These are phyloP conservation scores for Percopsis transmontana DNA, from an alignment of 2,113 vertebrate species.

Conservation along the genomic window DNA sequence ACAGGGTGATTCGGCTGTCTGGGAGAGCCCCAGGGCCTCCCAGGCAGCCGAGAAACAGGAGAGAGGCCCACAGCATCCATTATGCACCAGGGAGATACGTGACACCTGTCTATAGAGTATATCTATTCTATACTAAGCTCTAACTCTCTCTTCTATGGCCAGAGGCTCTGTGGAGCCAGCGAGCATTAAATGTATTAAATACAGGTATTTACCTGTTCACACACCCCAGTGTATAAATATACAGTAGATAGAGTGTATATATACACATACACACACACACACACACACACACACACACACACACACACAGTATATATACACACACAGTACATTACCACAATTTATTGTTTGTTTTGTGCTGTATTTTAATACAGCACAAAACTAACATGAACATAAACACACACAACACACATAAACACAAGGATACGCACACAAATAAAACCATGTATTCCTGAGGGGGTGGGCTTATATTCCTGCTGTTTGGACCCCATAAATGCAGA, in stretches of 20 bases:
- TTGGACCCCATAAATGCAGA: slow-evolving; percentile 56
- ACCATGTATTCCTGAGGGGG: slow-evolving; percentile 29
- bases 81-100: slow-evolving; percentile 25
- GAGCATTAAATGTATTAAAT: slow-evolving; percentile 22
- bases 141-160: slow-evolving; percentile 4
- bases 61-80: slow-evolving; percentile 30
- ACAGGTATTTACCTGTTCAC: slow-evolving; percentile 10
- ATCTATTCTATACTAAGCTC: neutral
- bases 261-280: slow-evolving; percentile 30
- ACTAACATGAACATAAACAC: too few relatives aligned
- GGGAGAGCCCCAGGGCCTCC: slow-evolving; percentile 35
- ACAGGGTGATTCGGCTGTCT: slow-evolving; percentile 46
- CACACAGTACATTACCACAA: neutral
- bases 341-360: too few relatives aligned
- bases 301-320: neutral
- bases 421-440: neutral
- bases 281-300: slow-evolving; percentile 33
- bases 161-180: neutral
- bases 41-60: slow-evolving; percentile 38
- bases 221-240: slow-evolving; percentile 3
- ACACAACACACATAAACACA: neutral
- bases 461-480: slow-evolving; percentile 38
- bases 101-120: slow-evolving; percentile 20
- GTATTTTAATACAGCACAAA: too few relatives aligned
- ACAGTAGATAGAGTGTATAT: slow-evolving; percentile 2